Conservation (phyloP, 2,888 invertebrate species). For the Cantharis flavilabris region DNA sequence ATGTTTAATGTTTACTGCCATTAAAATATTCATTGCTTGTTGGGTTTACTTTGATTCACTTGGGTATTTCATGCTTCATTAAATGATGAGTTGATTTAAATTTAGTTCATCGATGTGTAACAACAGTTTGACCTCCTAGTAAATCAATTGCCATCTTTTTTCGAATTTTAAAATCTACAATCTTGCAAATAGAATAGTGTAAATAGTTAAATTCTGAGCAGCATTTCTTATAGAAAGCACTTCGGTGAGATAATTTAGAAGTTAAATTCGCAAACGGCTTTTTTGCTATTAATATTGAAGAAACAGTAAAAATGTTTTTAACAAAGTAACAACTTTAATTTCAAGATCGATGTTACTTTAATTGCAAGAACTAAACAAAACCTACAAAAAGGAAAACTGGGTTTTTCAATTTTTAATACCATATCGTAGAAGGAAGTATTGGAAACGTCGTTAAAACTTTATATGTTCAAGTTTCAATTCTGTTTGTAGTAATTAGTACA, state of each 20-base stretch:
- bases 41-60: too few species aligned
- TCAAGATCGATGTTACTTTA: background rate
- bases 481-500: background rate
- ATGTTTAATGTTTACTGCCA: too few species aligned
- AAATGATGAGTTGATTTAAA: too few species aligned
- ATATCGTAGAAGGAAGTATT: background rate
- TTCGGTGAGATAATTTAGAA: background rate
- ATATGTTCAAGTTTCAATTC: background rate
- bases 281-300: background rate
- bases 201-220: too few species aligned
- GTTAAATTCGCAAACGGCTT: background rate
- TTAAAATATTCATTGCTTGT: too few species aligned
- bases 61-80: too few species aligned
- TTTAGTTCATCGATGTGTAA: too few species aligned
- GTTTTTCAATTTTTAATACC: background rate
- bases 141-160: too few species aligned
- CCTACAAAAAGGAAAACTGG: background rate
- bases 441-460: background rate
- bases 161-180: too few species aligned
- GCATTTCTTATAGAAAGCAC: background rate
- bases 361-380: background rate
- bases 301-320: background rate
- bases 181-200: too few species aligned
- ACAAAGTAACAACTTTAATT: background rate
- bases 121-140: too few species aligned